Evolutionary conservation across 2,113 vertebrate species (phyloP), one percentile per base, ranked within the genome.

Genomic region (Formicarius rufipectus): DNA sequence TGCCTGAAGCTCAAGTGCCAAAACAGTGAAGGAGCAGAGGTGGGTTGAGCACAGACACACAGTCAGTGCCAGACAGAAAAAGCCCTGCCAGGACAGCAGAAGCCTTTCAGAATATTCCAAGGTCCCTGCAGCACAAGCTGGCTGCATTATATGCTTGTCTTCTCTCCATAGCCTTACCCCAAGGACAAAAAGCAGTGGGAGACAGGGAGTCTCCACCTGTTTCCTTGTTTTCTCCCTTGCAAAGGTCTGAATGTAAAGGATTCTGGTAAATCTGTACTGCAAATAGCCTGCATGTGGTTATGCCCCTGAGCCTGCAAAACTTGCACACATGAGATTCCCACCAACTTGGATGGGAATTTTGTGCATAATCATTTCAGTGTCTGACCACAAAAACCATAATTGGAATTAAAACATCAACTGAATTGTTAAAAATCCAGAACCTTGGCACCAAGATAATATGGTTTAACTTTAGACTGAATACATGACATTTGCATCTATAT

Each of bases 351-450:
- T 93, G 96, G 89, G 96, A 96, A 90, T 87, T 93, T 95, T 77
- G 49, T 84, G 66, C 86, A 69, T 50, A 88, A 91, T 47, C 68
- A 27, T 84, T 89, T 86, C 90, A 94, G 85, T 20, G 93, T 95
- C 95, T 96, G 90, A 89, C 95, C 95, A 93, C 96, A 96, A 82
- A 95, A 95, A 52, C 96, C 93, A 87, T 89, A 97, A 96, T n/a
- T 91, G 83, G 87, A 89, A 96, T 96, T 96, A 96, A 97, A 97
- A 87, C 88, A 96, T 73, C 87, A 47, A 79, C 80, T 8, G 76
- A 91, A 83, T 60, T 80, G 84, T 88, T 96, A 93, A 85, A 95
- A 94, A 91, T 60, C 64, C 95, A 95, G 93, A 96, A 74, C 72
- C 49, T 96, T 91, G 93, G 95, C 93, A 96, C 87, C 82, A 81